Conservation (phyloP, 2,113 vertebrate genomes). For the Myrmecobius fasciatus region DNA sequence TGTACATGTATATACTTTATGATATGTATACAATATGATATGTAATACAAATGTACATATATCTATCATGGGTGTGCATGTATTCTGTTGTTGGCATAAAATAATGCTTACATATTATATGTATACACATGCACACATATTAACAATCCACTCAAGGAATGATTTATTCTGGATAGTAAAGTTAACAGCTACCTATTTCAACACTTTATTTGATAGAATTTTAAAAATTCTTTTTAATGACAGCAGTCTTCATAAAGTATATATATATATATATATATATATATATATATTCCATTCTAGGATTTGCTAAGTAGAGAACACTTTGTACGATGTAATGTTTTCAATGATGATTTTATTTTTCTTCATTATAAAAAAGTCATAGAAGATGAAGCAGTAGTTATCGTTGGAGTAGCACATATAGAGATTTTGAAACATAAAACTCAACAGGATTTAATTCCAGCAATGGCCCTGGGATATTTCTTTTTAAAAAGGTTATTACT, state of each 20-base stretch:
- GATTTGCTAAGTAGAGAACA: neutral
- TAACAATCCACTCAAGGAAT: neutral
- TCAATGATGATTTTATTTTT: neutral
- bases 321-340: neutral
- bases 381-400: neutral
- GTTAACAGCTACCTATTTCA: neutral
- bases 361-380: neutral
- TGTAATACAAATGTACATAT: neutral
- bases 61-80: neutral
- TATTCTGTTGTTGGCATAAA: neutral
- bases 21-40: neutral
- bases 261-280: neutral
- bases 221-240: neutral
- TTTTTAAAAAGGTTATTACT: constrained; percentile 12
- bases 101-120: neutral
- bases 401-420: neutral
- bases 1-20: neutral
- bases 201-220: neutral
- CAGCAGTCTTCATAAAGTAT: neutral
- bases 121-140: neutral
- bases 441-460: constrained; percentile 8
- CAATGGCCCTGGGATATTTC: constrained; percentile 8
- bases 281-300: neutral
- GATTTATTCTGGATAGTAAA: neutral
- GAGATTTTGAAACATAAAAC: neutral